phyloP scores from a whole-genome alignment of 2,888 invertebrate genomes.

The Epsilonema sp. region DNA sequence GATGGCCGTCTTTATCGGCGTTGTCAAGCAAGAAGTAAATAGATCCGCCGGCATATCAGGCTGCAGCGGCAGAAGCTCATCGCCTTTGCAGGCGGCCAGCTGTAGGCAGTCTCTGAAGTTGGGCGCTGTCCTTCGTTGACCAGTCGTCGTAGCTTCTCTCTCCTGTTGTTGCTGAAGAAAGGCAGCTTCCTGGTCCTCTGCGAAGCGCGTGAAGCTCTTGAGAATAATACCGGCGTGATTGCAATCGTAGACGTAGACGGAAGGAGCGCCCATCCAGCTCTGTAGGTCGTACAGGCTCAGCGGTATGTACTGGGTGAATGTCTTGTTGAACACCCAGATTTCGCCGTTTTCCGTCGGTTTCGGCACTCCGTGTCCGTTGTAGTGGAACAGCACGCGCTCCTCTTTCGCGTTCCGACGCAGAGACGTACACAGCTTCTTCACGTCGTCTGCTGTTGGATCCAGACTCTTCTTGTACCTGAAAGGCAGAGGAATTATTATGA shows the following conservation, averaged over 20 bases:
- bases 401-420: conserved; percentile 88
- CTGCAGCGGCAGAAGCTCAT: conserved; percentile 84
- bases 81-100: conserved; percentile 79
- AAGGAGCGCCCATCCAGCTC: conserved; percentile 97
- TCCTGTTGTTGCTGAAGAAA: too few species aligned
- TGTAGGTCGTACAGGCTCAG: conserved; percentile 92
- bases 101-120: conserved; percentile 52
- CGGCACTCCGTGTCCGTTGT: conserved; percentile 97
- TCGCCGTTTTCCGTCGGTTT: conserved; percentile 79
- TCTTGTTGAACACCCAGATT: conserved; percentile 93
- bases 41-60: conserved; percentile 88
- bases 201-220: neutral
- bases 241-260: conserved; percentile 97
- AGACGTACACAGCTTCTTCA: conserved; percentile 84
- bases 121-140: too few species aligned
- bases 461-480: conserved; percentile 74
- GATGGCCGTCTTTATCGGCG: conserved; percentile 60
- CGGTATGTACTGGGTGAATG: conserved; percentile 94
- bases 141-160: too few species aligned
- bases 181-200: neutral
- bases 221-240: conserved; percentile 80
- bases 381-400: conserved; percentile 91
- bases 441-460: conserved; percentile 93
- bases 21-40: conserved; percentile 92
- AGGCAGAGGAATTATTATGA: neutral